Percentiles rank a stretch among this genome's conserved stretches.
These are phyloP conservation scores for Glomeris marginata DNA, from an alignment of 2,888 invertebrate species.

Conservation along the genomic window DNA sequence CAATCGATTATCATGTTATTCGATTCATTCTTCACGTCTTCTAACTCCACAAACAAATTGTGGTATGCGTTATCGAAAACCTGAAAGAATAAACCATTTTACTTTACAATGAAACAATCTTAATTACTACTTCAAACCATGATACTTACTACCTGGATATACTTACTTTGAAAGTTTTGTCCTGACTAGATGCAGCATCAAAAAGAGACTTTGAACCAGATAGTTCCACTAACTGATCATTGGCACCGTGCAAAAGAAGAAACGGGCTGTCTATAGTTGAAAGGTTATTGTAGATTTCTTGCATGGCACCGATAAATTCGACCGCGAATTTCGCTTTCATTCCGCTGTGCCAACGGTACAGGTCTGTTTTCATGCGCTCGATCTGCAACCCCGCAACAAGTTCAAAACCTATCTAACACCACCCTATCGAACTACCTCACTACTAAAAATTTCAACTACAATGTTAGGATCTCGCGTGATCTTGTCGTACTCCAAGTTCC, in stretches of 20 bases:
- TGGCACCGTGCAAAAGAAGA: slow-evolving; percentile 9
- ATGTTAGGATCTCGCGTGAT: slow-evolving; percentile 24
- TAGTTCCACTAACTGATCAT: slow-evolving; percentile 10
- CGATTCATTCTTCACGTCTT: slow-evolving; percentile 3
- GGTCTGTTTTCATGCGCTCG: slow-evolving; percentile 27
- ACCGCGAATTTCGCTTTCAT: slow-evolving; percentile 28
- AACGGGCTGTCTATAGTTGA: slow-evolving; percentile 12
- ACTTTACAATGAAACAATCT: neutral
- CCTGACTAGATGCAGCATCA: slow-evolving; percentile 7
- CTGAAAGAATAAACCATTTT: neutral
- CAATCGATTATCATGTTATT: slow-evolving; percentile 4
- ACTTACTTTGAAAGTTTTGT: slow-evolving; percentile 12
- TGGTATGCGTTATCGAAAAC: slow-evolving; percentile 9
- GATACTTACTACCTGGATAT: neutral
- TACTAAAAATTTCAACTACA: neutral
- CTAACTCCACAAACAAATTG: slow-evolving; percentile 8
- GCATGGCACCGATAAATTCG: slow-evolving; percentile 12
- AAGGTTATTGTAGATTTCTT: slow-evolving; percentile 14
- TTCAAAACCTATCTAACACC: neutral
- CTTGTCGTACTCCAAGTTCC: slow-evolving; percentile 20
- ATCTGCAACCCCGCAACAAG: slow-evolving; percentile 20
- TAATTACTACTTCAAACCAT: neutral
- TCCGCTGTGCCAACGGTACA: slow-evolving; percentile 27
- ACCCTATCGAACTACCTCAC: neutral
- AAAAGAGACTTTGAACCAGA: slow-evolving; percentile 7